Evolutionary conservation across 53 echinoderm and acorn worm species (phyloP), one percentile per base, ranked within the genome.

Genomic region (Apostichopus leukothele): DNA sequence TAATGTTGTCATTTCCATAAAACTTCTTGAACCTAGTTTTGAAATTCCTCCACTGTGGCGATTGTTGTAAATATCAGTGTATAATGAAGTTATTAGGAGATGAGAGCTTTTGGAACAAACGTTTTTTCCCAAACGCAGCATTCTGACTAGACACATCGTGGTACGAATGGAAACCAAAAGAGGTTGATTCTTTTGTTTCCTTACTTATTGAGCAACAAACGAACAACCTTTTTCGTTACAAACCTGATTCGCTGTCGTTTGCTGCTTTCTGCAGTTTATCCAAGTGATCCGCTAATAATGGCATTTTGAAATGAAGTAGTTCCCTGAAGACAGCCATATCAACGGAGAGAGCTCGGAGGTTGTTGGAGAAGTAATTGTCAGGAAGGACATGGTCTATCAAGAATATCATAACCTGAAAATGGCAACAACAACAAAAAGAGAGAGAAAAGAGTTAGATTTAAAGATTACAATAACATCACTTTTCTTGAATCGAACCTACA

Each of bases 321-420:
- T 99, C 95, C n/a, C 99, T 91, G 91, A 99, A 99, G 27, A 99
- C 96, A 18, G 96, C 99, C 96, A 96, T 99, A 91, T 99, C 99
- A 3, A 99, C 99, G 14, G 99, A 99, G 4, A 99, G 94, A 66
- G 98, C 99, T 87, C 97, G 77, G 85, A 97, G 90, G 88, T 97
- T 97, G 73, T 97, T 97, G 78, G 97, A 93, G 50, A 97, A 97
- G 89, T 97, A 97, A 88, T 96, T 96, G 87, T 99, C 99, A n/a
- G 96, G 95, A 14, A 98, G 94, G 20, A 99, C 99, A 89, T 99
- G 99, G 75, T 99, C 99, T 86, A 98, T 99, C 75, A 99, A 91
- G 77, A 95, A 99, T 79, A 99, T 96, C 99, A 99, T 99, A 67
- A 99, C 96, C 99, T 99, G 67, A 51, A 39, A 39, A 39, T 39